Evolutionary conservation across 2,113 vertebrate genomes (phyloP).

Genomic region (Chelonoidis abingdonii): DNA sequence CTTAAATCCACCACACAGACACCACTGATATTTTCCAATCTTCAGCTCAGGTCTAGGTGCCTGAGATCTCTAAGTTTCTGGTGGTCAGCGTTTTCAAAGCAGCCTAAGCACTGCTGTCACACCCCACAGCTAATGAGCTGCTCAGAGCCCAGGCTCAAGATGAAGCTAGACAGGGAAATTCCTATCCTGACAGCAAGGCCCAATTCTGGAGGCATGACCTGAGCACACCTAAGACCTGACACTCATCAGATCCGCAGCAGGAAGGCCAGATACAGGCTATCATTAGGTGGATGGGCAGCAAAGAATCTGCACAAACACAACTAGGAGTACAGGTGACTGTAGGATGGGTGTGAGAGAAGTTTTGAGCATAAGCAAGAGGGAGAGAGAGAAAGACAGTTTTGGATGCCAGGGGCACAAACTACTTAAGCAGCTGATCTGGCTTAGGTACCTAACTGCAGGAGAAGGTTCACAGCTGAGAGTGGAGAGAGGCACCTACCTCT

Average conservation of each 20-base stretch:
- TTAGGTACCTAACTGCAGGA: background rate
- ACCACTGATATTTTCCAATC: background rate
- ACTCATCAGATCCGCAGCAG: background rate
- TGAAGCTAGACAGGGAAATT: background rate
- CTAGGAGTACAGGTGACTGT: background rate
- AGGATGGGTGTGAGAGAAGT: background rate
- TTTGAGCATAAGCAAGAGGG: background rate
- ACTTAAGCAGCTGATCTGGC: background rate
- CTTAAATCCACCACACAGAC: background rate
- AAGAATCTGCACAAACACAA: background rate
- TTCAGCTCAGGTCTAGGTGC: background rate
- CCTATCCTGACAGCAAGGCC: background rate
- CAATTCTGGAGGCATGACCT: background rate
- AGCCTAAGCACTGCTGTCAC: background rate
- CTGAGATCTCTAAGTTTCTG: background rate
- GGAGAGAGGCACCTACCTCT: background rate
- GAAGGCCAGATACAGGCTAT: background rate
- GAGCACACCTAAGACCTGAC: background rate
- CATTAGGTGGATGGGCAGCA: background rate
- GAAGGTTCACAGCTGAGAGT: background rate
- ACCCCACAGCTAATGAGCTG: background rate
- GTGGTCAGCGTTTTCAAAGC: background rate
- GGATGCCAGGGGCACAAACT: background rate
- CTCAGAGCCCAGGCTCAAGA: background rate
- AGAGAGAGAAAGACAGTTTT: background rate